phyloP scores from a whole-genome alignment of 2,888 invertebrate species.

The Cecidostiba fungosa region DNA sequence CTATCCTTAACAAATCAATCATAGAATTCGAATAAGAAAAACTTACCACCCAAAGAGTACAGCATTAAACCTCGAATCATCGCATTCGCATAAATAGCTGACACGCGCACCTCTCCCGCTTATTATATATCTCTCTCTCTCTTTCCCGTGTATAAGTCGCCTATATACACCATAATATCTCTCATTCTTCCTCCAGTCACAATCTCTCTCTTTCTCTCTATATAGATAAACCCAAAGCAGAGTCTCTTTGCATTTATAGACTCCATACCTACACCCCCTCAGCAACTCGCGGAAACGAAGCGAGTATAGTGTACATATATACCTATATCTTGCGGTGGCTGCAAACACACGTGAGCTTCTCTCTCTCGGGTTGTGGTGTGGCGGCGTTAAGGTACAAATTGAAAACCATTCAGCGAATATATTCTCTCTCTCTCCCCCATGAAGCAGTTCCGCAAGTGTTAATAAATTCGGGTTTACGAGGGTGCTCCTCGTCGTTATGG shows the following conservation, averaged over 20 bases:
- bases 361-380: constrained; percentile 3
- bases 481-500: constrained; percentile 71
- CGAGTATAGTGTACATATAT: constrained; percentile 5
- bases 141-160: background rate
- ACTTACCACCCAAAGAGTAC: background rate
- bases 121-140: constrained; percentile 30
- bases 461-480: constrained; percentile 80
- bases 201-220: constrained; percentile 65
- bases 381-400: constrained; percentile 78
- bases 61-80: constrained; percentile 39
- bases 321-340: background rate
- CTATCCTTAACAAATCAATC: too few species aligned
- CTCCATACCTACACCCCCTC: constrained; percentile 6
- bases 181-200: constrained; percentile 64
- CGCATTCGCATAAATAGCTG: background rate
- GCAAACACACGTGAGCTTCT: constrained; percentile 6
- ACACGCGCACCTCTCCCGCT: background rate
- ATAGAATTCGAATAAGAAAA: too few species aligned
- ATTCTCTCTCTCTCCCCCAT: constrained; percentile 69
- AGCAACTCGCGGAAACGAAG: constrained; percentile 20
- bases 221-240: constrained; percentile 61
- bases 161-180: constrained; percentile 60
- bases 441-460: constrained; percentile 75
- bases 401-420: constrained; percentile 80
- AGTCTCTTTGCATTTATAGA: constrained; percentile 55